These are phyloP conservation scores for Agonum fuliginosum DNA, from an alignment of 2,888 invertebrate species.

Conservation along the genomic window DNA sequence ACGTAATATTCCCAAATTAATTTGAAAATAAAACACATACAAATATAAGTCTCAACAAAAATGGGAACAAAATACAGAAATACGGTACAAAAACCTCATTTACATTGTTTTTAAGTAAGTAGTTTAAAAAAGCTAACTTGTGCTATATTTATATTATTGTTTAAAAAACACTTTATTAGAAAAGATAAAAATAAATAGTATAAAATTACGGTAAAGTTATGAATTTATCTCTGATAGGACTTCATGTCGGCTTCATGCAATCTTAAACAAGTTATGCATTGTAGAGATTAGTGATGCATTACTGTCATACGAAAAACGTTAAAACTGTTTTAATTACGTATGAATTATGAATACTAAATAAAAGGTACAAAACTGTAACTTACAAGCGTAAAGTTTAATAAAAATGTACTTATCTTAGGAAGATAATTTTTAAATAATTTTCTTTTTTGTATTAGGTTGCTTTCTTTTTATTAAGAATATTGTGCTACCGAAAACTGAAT, in stretches of 20 bases:
- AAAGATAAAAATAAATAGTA: conserved; percentile 12
- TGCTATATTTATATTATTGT: background rate
- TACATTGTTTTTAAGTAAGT: conserved; percentile 13
- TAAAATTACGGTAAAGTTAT: conserved; percentile 20
- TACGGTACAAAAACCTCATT: conserved; percentile 9
- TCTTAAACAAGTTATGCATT: background rate
- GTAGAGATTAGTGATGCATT: background rate
- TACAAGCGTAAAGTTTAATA: too few relatives aligned
- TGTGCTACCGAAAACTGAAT: too few relatives aligned
- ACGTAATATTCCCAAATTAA: background rate
- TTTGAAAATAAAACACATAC: background rate
- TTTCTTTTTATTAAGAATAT: too few relatives aligned
- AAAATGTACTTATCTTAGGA: too few relatives aligned
- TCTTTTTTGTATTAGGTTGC: too few relatives aligned
- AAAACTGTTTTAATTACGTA: conserved; percentile 6
- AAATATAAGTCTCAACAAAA: background rate
- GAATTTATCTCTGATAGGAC: conserved; percentile 15
- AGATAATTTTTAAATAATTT: too few relatives aligned
- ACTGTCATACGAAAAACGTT: conserved; percentile 9
- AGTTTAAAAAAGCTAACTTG: background rate
- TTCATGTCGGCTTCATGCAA: conserved; percentile 4
- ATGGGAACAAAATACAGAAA: conserved; percentile 7
- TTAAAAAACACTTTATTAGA: conserved; percentile 9
- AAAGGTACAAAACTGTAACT: background rate
- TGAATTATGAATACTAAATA: background rate